Conservation (phyloP, 2,888 invertebrate species). For the Apeira syringaria region DNA sequence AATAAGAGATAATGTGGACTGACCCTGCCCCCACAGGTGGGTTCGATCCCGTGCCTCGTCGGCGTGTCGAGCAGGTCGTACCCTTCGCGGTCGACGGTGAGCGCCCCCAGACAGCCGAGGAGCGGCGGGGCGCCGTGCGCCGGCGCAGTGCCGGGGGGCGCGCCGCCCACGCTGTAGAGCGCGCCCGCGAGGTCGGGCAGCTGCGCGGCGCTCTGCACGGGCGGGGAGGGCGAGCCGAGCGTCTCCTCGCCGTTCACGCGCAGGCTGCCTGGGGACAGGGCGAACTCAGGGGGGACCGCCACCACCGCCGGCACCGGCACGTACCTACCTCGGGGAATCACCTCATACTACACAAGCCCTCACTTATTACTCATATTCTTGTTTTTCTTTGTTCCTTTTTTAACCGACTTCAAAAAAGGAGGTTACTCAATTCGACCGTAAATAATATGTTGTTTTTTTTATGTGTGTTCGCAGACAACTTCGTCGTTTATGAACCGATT, state of each 20-base stretch:
- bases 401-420: too few relatives aligned
- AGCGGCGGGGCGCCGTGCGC: slow-evolving; percentile 73
- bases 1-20: too few relatives aligned
- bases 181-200: slow-evolving; percentile 88
- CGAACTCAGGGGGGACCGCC: slow-evolving; percentile 48
- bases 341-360: too few relatives aligned
- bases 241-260: slow-evolving; percentile 88
- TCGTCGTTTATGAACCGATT: too few relatives aligned
- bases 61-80: slow-evolving; percentile 89
- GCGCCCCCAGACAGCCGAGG: slow-evolving; percentile 92
- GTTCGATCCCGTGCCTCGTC: slow-evolving; percentile 88
- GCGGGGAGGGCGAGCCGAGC: slow-evolving; percentile 86
- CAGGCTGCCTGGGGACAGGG: slow-evolving; percentile 81
- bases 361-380: too few relatives aligned
- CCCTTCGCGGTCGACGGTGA: slow-evolving; percentile 87
- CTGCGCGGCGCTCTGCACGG: slow-evolving; percentile 78
- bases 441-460: too few relatives aligned
- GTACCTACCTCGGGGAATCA: too few relatives aligned
- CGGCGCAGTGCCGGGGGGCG: slow-evolving; percentile 86
- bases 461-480: too few relatives aligned
- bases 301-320: too few relatives aligned
- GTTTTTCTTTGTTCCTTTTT: too few relatives aligned
- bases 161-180: slow-evolving; percentile 92
- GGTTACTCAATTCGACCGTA: too few relatives aligned
- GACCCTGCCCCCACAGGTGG: slow-evolving; percentile 88